phyloP scores from a whole-genome alignment of 2,888 invertebrate genomes.

The Cinara cedri region DNA sequence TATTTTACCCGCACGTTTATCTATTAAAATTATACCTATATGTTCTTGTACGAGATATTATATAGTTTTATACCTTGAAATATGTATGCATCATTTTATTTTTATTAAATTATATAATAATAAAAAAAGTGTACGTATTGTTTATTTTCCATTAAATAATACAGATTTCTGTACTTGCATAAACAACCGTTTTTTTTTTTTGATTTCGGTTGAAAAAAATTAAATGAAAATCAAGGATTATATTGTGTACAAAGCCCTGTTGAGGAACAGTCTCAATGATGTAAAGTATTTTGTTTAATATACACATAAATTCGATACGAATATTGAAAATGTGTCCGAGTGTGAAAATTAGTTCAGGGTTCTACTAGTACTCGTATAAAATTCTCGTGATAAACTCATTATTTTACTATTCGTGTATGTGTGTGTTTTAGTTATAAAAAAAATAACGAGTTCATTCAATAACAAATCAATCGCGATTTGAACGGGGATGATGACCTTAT shows the following conservation, averaged over 20 bases:
- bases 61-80: too few relatives aligned
- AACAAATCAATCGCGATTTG: conserved; percentile 13
- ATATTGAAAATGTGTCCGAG: conserved; percentile 32
- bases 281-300: conserved; percentile 7
- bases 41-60: too few relatives aligned
- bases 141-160: background rate
- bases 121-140: too few relatives aligned
- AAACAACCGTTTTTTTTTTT: background rate
- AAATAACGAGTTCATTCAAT: conserved; percentile 42
- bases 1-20: too few relatives aligned
- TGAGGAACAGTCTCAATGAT: conserved; percentile 11
- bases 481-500: conserved; percentile 41
- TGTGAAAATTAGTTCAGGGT: conserved; percentile 55
- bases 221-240: conserved; percentile 35
- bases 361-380: conserved; percentile 14
- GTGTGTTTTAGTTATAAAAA: conserved; percentile 7
- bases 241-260: background rate
- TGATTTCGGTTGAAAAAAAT: background rate
- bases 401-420: background rate
- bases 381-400: conserved; percentile 28
- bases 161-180: background rate
- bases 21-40: too few relatives aligned
- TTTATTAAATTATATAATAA: too few relatives aligned
- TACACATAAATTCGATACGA: conserved; percentile 47
- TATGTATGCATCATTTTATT: too few relatives aligned